Evolutionary conservation across 2,797 vertebrate species (phyloP).

Genomic region (Petrocephalus schoutedeni): DNA sequence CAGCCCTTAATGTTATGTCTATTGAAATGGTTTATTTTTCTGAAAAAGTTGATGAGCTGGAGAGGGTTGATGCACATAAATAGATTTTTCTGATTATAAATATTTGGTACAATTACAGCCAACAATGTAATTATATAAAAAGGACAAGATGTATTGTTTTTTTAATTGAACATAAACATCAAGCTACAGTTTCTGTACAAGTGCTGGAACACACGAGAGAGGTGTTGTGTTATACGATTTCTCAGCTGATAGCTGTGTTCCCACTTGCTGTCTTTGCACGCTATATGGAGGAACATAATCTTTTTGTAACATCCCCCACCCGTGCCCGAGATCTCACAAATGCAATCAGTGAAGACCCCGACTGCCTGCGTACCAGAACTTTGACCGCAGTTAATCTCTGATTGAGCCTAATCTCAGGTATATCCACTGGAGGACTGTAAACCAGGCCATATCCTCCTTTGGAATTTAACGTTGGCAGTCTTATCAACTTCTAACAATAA

Average conservation of each 20-base stretch:
- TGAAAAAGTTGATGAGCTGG: background rate
- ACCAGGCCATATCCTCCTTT: background rate
- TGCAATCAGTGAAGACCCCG: background rate
- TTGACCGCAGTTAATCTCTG: constrained; percentile 3
- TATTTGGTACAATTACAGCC: background rate
- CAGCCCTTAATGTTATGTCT: background rate
- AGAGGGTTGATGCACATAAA: background rate
- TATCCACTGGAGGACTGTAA: background rate
- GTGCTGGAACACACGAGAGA: background rate
- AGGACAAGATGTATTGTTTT: background rate
- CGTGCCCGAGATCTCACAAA: background rate
- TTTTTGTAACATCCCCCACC: background rate
- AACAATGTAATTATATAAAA: background rate
- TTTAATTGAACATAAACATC: background rate
- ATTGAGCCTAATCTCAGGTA: background rate
- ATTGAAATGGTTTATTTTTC: background rate
- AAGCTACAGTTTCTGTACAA: background rate
- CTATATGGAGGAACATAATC: constrained; percentile 6
- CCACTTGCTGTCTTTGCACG: background rate
- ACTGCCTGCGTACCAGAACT: background rate
- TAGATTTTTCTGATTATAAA: background rate
- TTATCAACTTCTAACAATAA: background rate
- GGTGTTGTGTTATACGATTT: background rate
- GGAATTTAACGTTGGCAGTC: background rate
- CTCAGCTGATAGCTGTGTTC: background rate